phyloP scores from a whole-genome alignment of 2,797 vertebrate species.

The Pseudocheirus occidentalis region DNA sequence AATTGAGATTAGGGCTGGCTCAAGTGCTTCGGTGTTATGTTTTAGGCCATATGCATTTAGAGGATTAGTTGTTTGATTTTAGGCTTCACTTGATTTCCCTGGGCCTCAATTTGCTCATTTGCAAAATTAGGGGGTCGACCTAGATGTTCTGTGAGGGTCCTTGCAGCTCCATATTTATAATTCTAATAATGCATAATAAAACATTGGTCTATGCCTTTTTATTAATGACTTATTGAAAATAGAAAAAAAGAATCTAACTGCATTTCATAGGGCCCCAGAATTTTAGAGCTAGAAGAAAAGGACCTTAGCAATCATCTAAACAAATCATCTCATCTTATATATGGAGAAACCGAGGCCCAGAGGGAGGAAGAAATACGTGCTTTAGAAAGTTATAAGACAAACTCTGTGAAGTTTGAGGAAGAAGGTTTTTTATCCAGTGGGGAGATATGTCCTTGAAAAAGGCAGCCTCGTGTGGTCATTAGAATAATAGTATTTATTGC shows the following conservation, averaged over 20 bases:
- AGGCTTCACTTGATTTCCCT: not conserved
- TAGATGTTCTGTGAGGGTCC: not conserved
- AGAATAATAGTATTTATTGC: not conserved
- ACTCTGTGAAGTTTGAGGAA: not conserved
- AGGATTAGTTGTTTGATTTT: not conserved
- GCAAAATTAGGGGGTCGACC: not conserved
- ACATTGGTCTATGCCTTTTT: not conserved
- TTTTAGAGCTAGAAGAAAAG: not conserved
- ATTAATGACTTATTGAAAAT: not conserved
- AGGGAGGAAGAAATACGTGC: not conserved
- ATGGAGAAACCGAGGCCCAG: not conserved
- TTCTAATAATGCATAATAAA: not conserved
- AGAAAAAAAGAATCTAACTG: not conserved
- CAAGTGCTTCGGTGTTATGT: not conserved
- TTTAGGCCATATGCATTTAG: not conserved
- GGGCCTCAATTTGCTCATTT: not conserved
- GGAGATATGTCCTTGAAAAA: not conserved
- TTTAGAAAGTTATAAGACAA: not conserved
- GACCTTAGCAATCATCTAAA: not conserved
- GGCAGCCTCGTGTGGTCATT: not conserved
- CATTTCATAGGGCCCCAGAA: not conserved
- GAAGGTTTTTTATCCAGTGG: not conserved
- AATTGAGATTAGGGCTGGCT: not conserved
- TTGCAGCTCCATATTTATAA: not conserved
- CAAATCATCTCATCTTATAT: not conserved